A percentile compares a stretch with the other conserved stretches of the same genome.
These are phyloP conservation scores for Centropus unirufus DNA, from an alignment of 2,113 vertebrate genomes.

Conservation along the genomic window DNA sequence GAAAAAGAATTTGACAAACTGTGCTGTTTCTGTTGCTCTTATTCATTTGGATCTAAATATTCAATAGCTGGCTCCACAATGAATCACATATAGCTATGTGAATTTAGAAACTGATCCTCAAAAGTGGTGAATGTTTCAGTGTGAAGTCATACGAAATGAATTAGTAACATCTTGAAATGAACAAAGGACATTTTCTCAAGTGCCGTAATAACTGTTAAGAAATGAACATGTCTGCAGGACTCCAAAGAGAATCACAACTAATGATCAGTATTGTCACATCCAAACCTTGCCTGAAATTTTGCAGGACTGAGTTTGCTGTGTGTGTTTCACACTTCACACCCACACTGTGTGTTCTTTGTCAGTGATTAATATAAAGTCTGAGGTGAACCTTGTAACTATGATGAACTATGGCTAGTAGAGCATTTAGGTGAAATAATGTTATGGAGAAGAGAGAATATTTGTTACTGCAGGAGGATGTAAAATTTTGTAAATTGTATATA, in stretches of 20 bases:
- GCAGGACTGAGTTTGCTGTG: not conserved
- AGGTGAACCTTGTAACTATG: not conserved
- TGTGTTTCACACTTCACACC: not conserved
- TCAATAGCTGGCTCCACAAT: not conserved
- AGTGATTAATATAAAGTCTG: not conserved
- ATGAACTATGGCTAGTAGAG: not conserved
- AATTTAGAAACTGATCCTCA: not conserved
- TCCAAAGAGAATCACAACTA: not conserved
- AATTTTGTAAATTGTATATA: not conserved
- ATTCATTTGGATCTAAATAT: not conserved
- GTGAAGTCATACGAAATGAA: not conserved
- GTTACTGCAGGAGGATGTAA: not conserved
- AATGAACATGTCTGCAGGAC: not conserved
- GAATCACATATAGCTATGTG: accelerated
- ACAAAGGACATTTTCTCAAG: not conserved
- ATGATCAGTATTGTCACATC: not conserved
- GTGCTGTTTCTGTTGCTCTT: not conserved
- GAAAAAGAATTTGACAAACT: not conserved
- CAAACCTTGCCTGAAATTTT: not conserved
- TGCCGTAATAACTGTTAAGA: not conserved
- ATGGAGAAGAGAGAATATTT: not conserved
- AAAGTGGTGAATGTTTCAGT: not conserved
- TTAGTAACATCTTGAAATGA: not conserved
- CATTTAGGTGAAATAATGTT: not conserved
- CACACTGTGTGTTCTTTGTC: not conserved